Percentiles rank a stretch among this genome's conserved stretches.
These are phyloP conservation scores for Chrysogorgia sp. DNA, from an alignment of 92 coral and sea anemone species.

Conservation along the genomic window DNA sequence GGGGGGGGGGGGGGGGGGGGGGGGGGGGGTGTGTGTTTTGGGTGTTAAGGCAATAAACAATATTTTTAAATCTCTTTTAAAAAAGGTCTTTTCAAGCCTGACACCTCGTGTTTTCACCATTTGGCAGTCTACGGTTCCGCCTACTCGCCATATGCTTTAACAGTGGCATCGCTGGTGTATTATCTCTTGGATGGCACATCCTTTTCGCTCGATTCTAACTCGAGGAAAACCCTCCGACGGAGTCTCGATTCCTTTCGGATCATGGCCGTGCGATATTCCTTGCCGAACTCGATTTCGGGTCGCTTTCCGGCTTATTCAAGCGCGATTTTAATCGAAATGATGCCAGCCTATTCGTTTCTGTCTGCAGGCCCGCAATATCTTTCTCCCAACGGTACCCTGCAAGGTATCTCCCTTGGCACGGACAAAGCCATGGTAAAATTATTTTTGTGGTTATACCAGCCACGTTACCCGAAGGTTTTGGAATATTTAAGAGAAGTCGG, in stretches of 20 bases:
- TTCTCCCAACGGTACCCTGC: not conserved
- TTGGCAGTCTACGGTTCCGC: conserved; percentile 67
- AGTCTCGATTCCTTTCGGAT: conserved; percentile 41
- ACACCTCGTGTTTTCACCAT: conserved; percentile 78
- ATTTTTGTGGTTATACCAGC: conserved; percentile 27
- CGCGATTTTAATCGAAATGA: conserved; percentile 20
- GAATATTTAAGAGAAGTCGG: not conserved
- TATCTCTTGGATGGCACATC: conserved; percentile 67
- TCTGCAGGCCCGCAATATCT: conserved; percentile 20
- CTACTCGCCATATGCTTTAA: conserved; percentile 64
- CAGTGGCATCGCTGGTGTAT: conserved; percentile 57
- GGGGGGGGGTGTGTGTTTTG: no score
- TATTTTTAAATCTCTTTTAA: no score
- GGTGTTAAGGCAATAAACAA: no score
- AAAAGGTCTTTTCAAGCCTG: conserved; percentile 81
- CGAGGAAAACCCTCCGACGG: conserved; percentile 54
- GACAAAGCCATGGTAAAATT: conserved; percentile 15
- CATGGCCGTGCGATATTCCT: conserved; percentile 54
- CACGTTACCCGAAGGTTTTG: not conserved
- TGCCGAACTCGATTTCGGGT: conserved; percentile 67
- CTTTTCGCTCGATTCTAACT: conserved; percentile 38
- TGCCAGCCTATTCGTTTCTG: conserved; percentile 69
- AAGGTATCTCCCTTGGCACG: not conserved
- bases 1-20: no score
- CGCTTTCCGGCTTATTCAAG: conserved; percentile 67